Evolutionary conservation across 2,797 vertebrate genomes (phyloP).

Genomic region (Sebastes hubbsi): DNA sequence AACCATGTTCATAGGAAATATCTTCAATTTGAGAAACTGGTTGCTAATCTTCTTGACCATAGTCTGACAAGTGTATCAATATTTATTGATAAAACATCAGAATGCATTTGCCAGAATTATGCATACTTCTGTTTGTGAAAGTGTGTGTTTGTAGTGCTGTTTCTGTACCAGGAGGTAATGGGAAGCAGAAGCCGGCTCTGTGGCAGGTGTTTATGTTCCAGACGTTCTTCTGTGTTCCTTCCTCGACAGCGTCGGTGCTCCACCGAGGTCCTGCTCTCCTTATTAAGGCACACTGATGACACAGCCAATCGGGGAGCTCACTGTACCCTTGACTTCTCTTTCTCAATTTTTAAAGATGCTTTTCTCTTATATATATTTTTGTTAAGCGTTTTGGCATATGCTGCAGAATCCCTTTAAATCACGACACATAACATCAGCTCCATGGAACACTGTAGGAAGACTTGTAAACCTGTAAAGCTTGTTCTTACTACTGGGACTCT

Average conservation of each 20-base stretch:
- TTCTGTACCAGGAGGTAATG: slow-evolving; percentile 52
- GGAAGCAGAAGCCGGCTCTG: slow-evolving; percentile 61
- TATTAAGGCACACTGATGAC: slow-evolving; percentile 80
- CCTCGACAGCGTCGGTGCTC: slow-evolving; percentile 35
- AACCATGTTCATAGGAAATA: neutral
- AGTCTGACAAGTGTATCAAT: neutral
- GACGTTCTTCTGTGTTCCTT: slow-evolving; percentile 63
- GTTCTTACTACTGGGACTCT: neutral
- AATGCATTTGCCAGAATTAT: neutral
- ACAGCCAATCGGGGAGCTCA: slow-evolving; percentile 37
- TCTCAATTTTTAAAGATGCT: neutral
- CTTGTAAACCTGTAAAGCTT: neutral
- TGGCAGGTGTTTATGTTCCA: slow-evolving; percentile 82
- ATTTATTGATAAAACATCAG: neutral
- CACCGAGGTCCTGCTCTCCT: slow-evolving; percentile 69
- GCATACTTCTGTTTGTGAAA: neutral
- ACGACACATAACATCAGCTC: neutral
- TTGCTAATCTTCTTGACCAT: neutral
- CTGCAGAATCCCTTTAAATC: neutral
- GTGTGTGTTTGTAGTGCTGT: slow-evolving; percentile 31
- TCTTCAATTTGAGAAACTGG: neutral
- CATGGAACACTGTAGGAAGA: neutral
- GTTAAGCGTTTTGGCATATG: neutral
- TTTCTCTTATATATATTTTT: neutral
- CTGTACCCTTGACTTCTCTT: neutral